Evolutionary conservation across 2,888 invertebrate genomes (phyloP).

Genomic region (Hoplodrina ambigua): DNA sequence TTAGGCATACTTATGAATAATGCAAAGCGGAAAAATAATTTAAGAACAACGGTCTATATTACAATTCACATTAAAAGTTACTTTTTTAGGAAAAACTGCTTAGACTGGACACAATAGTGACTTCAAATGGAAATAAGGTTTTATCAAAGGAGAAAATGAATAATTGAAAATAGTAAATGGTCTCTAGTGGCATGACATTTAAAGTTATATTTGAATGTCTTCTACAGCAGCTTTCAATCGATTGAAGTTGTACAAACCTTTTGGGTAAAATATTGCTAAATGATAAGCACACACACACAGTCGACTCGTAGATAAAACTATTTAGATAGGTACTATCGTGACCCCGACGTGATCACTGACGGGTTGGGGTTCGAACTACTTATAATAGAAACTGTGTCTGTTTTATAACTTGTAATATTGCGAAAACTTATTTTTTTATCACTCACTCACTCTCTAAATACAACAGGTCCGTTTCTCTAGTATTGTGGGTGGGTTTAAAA

Average conservation of each 20-base stretch:
- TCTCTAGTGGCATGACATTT: not conserved
- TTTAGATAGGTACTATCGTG: no score
- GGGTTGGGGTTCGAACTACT: no score
- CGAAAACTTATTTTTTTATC: no score
- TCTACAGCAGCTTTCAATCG: no score
- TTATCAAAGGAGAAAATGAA: not conserved
- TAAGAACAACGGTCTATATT: slow-evolving; percentile 50
- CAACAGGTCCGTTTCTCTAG: no score
- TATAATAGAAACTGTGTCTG: no score
- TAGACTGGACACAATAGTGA: slow-evolving; percentile 14
- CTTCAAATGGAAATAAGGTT: slow-evolving; percentile 7
- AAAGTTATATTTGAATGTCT: not conserved
- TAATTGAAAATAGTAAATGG: not conserved
- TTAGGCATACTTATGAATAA: slow-evolving; percentile 66
- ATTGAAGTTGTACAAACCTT: not conserved
- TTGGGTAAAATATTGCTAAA: not conserved
- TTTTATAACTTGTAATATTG: no score
- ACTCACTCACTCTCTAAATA: no score
- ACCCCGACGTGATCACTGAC: no score
- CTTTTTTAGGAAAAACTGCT: slow-evolving; percentile 20
- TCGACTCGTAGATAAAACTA: no score
- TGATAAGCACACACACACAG: no score
- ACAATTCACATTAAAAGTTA: slow-evolving; percentile 45
- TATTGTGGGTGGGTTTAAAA: no score
- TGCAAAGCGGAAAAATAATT: slow-evolving; percentile 60